phyloP scores from a whole-genome alignment of 2,113 vertebrate genomes.

The Python bivittatus region DNA sequence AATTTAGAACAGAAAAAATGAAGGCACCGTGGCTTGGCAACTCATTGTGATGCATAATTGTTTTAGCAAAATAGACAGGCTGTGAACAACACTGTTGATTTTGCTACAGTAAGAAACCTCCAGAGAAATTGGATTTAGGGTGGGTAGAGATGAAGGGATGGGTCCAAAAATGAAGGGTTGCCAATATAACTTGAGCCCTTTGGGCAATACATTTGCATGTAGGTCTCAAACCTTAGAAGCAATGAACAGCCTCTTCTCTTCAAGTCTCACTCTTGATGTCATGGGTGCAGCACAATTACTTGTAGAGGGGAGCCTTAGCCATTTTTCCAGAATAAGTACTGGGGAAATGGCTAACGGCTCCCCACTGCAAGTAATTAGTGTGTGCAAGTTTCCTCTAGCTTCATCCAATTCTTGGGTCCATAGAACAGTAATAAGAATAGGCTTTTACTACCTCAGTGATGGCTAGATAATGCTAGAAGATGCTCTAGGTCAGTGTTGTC shows the following conservation, averaged over 20 bases:
- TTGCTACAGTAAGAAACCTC: constrained; percentile 38
- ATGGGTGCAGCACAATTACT: background rate
- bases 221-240: background rate
- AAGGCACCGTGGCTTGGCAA: constrained; percentile 44
- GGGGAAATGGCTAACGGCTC: background rate
- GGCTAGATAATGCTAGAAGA: background rate
- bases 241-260: background rate
- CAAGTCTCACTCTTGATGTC: background rate
- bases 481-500: background rate
- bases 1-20: constrained; percentile 59
- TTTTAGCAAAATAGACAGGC: constrained; percentile 39
- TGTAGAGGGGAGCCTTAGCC: background rate
- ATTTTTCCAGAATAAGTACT: background rate
- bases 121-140: constrained; percentile 57
- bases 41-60: constrained; percentile 54
- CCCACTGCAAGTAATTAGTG: background rate
- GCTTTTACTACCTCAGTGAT: background rate
- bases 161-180: constrained; percentile 19
- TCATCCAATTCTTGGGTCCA: background rate
- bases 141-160: constrained; percentile 1
- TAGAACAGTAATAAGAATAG: background rate
- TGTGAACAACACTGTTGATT: constrained; percentile 47
- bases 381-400: background rate
- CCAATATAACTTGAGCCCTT: constrained; percentile 8
- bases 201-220: background rate